Evolutionary conservation across 2,888 invertebrate genomes (phyloP), one percentile per base, ranked within the genome.

Genomic region (Mylabris sibirica): DNA sequence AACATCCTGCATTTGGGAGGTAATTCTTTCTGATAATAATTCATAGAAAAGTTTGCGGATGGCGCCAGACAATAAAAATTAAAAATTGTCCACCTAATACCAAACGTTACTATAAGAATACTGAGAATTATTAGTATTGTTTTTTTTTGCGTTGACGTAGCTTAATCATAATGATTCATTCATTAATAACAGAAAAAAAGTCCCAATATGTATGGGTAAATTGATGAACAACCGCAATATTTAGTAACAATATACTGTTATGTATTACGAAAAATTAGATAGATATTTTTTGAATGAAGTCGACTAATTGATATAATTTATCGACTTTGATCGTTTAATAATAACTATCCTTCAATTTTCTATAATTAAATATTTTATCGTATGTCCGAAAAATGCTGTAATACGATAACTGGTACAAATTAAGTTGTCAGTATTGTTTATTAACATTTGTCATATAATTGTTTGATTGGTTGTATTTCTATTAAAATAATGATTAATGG

Each of bases 1-100:
- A 20, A 49, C 49, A 49, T 49, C 49, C 49, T 49, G 49, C 49
- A 49, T 49, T 49, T 49, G 49, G 49, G 49, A 11, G 49, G 20
- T 12, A 49, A 20, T 49, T 49, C 9, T 20, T 49, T 44, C 17
- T 44, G 6, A 17, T n/a, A 44, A 2, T 12, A 44, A 44, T 44
- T 44, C 44, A 49, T 49, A 49, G 49, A 49, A 49, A 2, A 49
- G 20, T 8, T 49, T 20, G 20, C 49, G 49, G 49, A 49, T 49
- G 49, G 49, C 49, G 49, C 49, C 49, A 49, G 49, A 49, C 49
- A 49, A 49, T 49, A 49, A 22, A 49, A 49, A 49, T 20, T 20
- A 22, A 49, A 49, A 20, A 20, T 49, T 49, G 17, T 6, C 44
- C 44, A 44, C 44, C 44, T 44, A n/a, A 44, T 5, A 14, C 41